Base-by-base conservation (phyloP, 2,888 invertebrate species). In the Eupithecia abbreviata region DNA sequence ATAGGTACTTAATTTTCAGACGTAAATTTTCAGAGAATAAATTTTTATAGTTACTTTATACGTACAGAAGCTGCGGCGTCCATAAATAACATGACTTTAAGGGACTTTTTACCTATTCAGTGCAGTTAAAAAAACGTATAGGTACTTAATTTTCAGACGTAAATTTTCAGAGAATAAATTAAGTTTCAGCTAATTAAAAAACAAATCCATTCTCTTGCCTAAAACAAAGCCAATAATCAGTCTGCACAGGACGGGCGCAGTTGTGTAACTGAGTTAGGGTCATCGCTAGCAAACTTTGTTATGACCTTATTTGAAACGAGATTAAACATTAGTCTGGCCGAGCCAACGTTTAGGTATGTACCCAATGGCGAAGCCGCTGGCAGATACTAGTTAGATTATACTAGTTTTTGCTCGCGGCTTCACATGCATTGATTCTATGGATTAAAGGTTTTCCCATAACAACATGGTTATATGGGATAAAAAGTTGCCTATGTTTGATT, bases 211-310 rank as follows among this genome's bases (percentile, higher is more conserved):
- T 45, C 55, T 70, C 73, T 66, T n/a, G 49, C 65, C 42, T 67
- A 43, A 72, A 75, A 67, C 47, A 73, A 77, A 76, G 74, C 66
- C 66, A 72, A 43, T 75, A 78, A 75, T 77, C 76, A 79, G 70
- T 68, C 67, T 71, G 71, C 73, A 65, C 74, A 41, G 45, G 47
- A 65, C 74, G 42, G 30, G 62, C 45, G 75, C 71, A 81, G 77
- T 79, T 74, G 67, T 67, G 47, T 82, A 79, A 80, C 77, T 76
- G 76, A 72, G 77, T 82, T 80, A 78, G 74, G 75, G 76, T 79
- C 76, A 76, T 76, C 74, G 66, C 74, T 10, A 66, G 65, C 66
- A 76, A 79, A 71, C 72, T 77, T 65, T 70, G 74, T 74, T 79
- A 80, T 75, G 62, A 71, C 70, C 75, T 79, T 77, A 75, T 76